phyloP scores from a whole-genome alignment of 2,888 invertebrate species.

The Phaonia tiefii region DNA sequence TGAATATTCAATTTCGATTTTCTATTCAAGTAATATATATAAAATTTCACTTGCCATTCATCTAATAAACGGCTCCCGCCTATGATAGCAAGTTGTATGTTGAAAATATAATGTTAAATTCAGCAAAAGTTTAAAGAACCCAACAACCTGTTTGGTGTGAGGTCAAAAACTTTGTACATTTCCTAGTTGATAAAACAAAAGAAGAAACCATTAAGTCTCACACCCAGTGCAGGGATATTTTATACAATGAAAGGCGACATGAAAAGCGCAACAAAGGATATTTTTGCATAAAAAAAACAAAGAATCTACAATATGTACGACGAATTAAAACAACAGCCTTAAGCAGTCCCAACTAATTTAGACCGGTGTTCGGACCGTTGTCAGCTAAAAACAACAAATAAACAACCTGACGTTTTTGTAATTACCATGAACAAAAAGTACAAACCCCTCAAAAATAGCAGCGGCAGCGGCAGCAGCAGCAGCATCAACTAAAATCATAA shows the following conservation, averaged over 20 bases:
- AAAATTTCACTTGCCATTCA: too few species aligned
- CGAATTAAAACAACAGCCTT: slow-evolving; percentile 61
- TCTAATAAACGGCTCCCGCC: too few species aligned
- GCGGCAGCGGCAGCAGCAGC: slow-evolving; percentile 20
- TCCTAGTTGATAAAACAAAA: slow-evolving; percentile 10
- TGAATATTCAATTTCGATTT: too few species aligned
- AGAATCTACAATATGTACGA: slow-evolving; percentile 1
- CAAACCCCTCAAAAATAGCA: too few species aligned
- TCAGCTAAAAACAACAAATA: slow-evolving; percentile 57
- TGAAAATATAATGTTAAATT: too few species aligned
- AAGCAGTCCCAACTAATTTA: slow-evolving; percentile 69
- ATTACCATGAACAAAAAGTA: slow-evolving; percentile 45
- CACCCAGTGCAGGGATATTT: slow-evolving; percentile 4
- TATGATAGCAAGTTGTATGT: too few species aligned
- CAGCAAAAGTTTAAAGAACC: too few species aligned
- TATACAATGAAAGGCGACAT: neutral
- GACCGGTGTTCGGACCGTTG: slow-evolving; percentile 53
- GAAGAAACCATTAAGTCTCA: slow-evolving; percentile 23
- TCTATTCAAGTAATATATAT: too few species aligned
- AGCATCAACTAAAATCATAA: slow-evolving; percentile 37
- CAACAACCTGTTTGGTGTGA: slow-evolving; percentile 12
- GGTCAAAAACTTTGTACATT: slow-evolving; percentile 1
- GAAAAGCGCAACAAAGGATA: slow-evolving; percentile 19
- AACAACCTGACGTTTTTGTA: slow-evolving; percentile 61
- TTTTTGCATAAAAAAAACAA: neutral